Base-by-base conservation (phyloP, 2,797 vertebrate genomes). In the Mormyrus proboscirostris region DNA sequence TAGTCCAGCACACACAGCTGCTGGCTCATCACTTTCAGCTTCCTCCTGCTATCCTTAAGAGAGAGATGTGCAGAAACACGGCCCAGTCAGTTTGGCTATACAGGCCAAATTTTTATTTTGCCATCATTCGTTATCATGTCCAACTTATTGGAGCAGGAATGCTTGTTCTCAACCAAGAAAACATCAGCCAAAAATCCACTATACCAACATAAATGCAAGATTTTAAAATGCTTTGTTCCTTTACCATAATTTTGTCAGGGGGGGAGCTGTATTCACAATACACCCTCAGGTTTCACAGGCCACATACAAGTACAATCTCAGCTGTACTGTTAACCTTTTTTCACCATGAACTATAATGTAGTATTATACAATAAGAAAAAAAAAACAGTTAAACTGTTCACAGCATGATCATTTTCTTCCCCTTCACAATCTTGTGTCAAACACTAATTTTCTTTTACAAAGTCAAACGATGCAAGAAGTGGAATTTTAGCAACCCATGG, bases 1-100 rank as follows among this genome's bases (percentile, higher is more conserved):
- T 94, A 94, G 91, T 95, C 94, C 91, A 96, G 88, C 49, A 95
- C 94, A 83, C 92, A 95, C 84, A 95, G 92, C 93, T 96, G 96
- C 53, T 93, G 93, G 91, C 92, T 94, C 91, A 95, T 90, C 87
- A 96, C 91, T 91, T 96, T 96, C 93, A 95, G 95, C 73, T 95
- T 93, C 16, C 94, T 91, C 1, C 95, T 94, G 53, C 93, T 93
- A 89, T 95, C 95, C 96, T 96, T 65, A 41, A 89, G 7, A 73
- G 19, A 87, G 59, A 88, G 47, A 47, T 38, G 29, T 16, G 57
- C 5, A 47, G 7, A 41, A 44, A 88, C 82, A 84, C 0, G 12
- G 44, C 12, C 4, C 44, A 84, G 82, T 84, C n/a, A 51, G 44
- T 49, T 12, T 89, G 47, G 87, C 59, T 73, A 87, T 5, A 88